phyloP scores from a whole-genome alignment of 2,113 vertebrate species.

The Mohoua ochrocephala region DNA sequence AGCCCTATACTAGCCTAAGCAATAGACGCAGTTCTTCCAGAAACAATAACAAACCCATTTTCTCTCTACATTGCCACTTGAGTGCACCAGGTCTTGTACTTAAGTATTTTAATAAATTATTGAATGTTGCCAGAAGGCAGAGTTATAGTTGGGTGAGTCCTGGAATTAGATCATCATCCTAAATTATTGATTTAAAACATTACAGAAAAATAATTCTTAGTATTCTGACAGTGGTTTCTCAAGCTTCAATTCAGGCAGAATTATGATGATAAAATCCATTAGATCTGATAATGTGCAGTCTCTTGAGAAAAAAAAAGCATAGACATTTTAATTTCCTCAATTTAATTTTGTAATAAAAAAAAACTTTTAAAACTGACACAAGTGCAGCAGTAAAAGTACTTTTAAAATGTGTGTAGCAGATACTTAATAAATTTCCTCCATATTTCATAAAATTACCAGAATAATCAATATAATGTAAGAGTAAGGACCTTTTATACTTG shows the following conservation, averaged over 20 bases:
- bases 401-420: background rate
- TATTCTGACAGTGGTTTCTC: background rate
- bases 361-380: background rate
- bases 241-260: background rate
- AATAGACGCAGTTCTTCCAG: background rate
- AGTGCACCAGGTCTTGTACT: background rate
- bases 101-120: conserved; percentile 51
- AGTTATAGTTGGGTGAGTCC: conserved; percentile 6
- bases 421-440: background rate
- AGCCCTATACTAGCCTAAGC: background rate
- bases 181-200: conserved; percentile 29
- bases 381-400: background rate
- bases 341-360: background rate
- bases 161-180: conserved; percentile 40
- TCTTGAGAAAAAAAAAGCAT: background rate
- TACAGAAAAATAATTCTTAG: conserved; percentile 14
- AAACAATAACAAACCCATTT: conserved; percentile 38
- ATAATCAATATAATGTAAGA: background rate
- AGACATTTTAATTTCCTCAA: background rate
- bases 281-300: background rate
- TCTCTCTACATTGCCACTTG: background rate
- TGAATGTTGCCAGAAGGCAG: conserved; percentile 19
- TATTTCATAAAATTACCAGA: background rate
- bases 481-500: background rate
- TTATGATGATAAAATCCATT: background rate